Conservation (phyloP, 1,140 invertebrate species). For the Colletes latitarsis region DNA sequence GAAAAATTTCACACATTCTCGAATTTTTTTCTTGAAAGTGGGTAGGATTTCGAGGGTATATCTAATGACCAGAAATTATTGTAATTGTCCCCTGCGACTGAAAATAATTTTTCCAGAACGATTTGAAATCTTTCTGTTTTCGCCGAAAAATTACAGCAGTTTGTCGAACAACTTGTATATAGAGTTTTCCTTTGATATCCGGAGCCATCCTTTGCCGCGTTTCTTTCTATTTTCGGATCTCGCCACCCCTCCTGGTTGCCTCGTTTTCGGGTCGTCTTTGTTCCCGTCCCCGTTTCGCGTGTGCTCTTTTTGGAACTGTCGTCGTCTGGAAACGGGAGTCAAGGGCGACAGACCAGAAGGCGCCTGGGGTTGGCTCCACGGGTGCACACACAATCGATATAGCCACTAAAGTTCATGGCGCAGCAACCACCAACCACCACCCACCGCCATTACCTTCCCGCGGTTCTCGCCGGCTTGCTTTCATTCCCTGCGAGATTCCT, state of each 20-base stretch:
- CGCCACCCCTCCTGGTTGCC: too few relatives aligned
- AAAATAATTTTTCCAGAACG: too few relatives aligned
- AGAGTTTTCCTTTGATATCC: too few relatives aligned
- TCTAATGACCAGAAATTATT: too few relatives aligned
- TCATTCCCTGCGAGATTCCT: constrained; percentile 11
- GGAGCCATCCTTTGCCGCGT: neutral
- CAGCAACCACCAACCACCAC: constrained; percentile 58
- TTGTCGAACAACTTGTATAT: too few relatives aligned
- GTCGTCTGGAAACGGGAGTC: constrained; percentile 70
- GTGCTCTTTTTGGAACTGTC: constrained; percentile 32
- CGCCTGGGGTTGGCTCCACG: constrained; percentile 69
- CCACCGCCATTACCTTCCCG: constrained; percentile 21
- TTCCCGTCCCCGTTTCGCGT: constrained; percentile 9
- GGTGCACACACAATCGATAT: constrained; percentile 76
- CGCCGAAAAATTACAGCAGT: too few relatives aligned
- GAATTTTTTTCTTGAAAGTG: too few relatives aligned
- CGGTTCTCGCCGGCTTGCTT: constrained; percentile 2
- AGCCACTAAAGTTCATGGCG: constrained; percentile 79
- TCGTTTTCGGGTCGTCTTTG: neutral
- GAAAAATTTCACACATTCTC: too few relatives aligned
- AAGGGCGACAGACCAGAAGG: constrained; percentile 77
- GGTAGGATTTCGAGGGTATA: too few relatives aligned
- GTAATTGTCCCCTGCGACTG: too few relatives aligned
- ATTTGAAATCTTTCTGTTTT: too few relatives aligned
- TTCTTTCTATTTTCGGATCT: neutral